Conservation (phyloP, 2,113 vertebrate genomes). For the Notothenia coriiceps region DNA sequence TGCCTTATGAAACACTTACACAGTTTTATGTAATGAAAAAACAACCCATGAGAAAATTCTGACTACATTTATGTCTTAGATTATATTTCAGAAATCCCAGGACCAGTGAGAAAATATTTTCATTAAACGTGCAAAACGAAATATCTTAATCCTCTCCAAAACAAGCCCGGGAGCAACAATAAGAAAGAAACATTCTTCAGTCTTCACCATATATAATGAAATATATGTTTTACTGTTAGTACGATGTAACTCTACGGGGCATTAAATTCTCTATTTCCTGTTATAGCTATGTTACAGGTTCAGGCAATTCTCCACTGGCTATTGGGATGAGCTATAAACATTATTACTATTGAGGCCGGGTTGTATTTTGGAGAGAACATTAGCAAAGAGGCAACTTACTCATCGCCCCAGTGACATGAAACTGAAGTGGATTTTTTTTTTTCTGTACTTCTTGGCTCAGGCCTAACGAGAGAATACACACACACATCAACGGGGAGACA, state of each 20-base stretch:
- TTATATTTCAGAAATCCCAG: conserved; percentile 14
- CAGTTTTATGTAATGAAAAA: neutral
- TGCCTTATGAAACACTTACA: conserved; percentile 1
- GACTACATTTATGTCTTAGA: neutral
- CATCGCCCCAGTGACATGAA: conserved; percentile 54
- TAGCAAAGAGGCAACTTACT: conserved; percentile 58
- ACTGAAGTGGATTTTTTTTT: conserved; percentile 4
- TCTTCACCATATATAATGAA: conserved; percentile 51
- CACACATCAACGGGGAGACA: conserved; percentile 39
- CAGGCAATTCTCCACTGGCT: conserved; percentile 65
- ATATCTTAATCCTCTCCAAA: neutral
- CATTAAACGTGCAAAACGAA: conserved; percentile 19
- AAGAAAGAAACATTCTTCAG: conserved; percentile 34
- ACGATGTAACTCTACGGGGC: conserved; percentile 52
- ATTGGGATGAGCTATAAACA: conserved; percentile 69
- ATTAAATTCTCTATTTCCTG: conserved; percentile 72
- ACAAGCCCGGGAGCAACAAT: neutral
- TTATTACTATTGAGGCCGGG: conserved; percentile 66
- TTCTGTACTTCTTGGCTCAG: conserved; percentile 9
- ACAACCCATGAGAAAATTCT: conserved; percentile 3
- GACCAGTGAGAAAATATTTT: neutral
- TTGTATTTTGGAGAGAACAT: conserved; percentile 67
- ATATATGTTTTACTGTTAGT: conserved; percentile 49
- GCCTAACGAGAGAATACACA: conserved; percentile 45
- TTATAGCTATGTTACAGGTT: conserved; percentile 62